These are phyloP conservation scores for Ciconia boyciana DNA, from an alignment of 2,113 vertebrate genomes.

Conservation along the genomic window DNA sequence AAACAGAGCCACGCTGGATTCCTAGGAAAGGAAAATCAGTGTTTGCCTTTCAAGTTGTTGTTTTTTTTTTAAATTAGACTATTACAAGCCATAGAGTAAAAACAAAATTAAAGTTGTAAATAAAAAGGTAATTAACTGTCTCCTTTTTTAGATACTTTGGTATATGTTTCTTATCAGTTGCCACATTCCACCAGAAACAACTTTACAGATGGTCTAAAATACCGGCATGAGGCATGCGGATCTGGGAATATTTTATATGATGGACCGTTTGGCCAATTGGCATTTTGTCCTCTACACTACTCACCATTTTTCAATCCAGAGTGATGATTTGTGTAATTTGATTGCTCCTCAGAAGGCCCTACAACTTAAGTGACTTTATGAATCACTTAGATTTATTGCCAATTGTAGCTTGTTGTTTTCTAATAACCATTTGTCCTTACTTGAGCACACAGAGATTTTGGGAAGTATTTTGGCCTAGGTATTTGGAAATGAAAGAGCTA, in stretches of 20 bases:
- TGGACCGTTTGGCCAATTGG: slow-evolving; percentile 22
- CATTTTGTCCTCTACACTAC: slow-evolving; percentile 32
- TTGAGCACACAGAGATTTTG: background rate
- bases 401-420: slow-evolving; percentile 28
- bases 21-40: background rate
- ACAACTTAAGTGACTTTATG: slow-evolving; percentile 37
- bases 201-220: slow-evolving; percentile 60
- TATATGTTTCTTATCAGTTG: slow-evolving; percentile 46
- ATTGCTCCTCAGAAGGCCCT: slow-evolving; percentile 52
- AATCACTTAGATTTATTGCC: slow-evolving; percentile 44
- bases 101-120: slow-evolving; percentile 58
- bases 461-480: background rate
- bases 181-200: slow-evolving; percentile 57
- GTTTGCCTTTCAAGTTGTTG: no score
- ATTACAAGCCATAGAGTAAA: slow-evolving; percentile 46
- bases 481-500: background rate
- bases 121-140: slow-evolving; percentile 70
- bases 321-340: slow-evolving; percentile 65
- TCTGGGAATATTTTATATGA: slow-evolving; percentile 57
- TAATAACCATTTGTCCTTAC: slow-evolving; percentile 35
- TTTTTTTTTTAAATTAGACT: background rate
- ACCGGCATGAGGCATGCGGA: slow-evolving; percentile 3
- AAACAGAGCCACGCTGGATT: background rate
- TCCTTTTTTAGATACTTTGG: slow-evolving; percentile 51
- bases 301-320: slow-evolving; percentile 49